Percentiles rank a stretch among this genome's conserved stretches.
Evolutionary conservation across 2,888 invertebrate genomes (phyloP).

Genomic region (Dendrolimus houi): DNA sequence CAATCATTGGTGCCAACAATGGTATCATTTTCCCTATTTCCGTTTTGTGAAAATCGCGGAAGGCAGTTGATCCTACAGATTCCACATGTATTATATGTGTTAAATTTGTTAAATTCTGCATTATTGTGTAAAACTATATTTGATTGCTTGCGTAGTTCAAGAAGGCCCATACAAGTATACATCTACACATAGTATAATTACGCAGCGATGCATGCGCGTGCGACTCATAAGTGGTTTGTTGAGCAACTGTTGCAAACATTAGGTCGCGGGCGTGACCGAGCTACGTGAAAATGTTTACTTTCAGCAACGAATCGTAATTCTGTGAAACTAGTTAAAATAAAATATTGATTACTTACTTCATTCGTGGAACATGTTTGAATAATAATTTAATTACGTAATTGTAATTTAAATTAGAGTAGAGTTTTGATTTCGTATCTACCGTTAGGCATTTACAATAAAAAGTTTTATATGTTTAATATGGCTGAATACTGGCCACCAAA

Average conservation of each 20-base stretch:
- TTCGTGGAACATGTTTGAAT: constrained; percentile 10
- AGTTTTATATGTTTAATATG: constrained; percentile 6
- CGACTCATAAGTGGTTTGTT: constrained; percentile 12
- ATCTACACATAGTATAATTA: neutral
- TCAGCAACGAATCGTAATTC: constrained; percentile 38
- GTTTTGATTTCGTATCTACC: too few species aligned
- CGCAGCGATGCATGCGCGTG: constrained; percentile 1
- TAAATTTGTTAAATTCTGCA: neutral
- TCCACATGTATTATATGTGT: too few species aligned
- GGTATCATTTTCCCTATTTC: too few species aligned
- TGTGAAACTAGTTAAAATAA: constrained; percentile 44
- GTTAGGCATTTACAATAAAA: too few species aligned
- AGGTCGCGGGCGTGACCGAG: constrained; percentile 32
- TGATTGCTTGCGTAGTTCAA: neutral
- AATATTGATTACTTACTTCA: constrained; percentile 18
- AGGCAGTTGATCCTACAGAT: too few species aligned
- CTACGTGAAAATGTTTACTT: constrained; percentile 47
- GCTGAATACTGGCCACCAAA: too few species aligned
- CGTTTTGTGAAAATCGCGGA: too few species aligned
- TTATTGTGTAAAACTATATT: neutral
- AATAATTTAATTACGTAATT: too few species aligned
- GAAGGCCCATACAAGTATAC: neutral
- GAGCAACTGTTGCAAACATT: constrained; percentile 19
- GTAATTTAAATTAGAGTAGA: too few species aligned
- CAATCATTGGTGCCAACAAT: too few species aligned